Evolutionary conservation across 2,797 vertebrate species (phyloP).

Genomic region (Tangara arthus): DNA sequence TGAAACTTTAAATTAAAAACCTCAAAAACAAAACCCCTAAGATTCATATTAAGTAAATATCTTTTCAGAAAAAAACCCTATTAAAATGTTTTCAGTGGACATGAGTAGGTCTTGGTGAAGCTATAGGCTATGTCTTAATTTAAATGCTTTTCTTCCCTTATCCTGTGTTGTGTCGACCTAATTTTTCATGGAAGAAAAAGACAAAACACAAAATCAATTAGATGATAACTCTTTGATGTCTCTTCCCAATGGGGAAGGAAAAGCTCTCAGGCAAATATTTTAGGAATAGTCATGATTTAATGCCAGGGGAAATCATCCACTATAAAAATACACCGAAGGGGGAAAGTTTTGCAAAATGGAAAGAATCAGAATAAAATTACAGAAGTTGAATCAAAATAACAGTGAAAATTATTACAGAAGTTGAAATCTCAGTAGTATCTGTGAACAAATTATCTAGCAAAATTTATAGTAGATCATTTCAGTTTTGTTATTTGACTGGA

Average conservation of each 20-base stretch:
- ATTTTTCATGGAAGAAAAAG: constrained; percentile 3
- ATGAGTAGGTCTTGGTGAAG: not conserved
- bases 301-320: not conserved
- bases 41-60: not conserved
- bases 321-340: not conserved
- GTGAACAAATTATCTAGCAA: not conserved
- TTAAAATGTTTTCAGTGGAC: not conserved
- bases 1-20: not conserved
- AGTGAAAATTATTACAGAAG: not conserved
- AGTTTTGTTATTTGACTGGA: not conserved
- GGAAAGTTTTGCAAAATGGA: not conserved
- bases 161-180: not conserved
- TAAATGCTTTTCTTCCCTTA: not conserved
- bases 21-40: not conserved
- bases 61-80: not conserved
- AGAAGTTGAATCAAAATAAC: not conserved
- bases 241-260: not conserved
- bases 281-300: not conserved
- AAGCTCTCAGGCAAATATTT: constrained; percentile 7
- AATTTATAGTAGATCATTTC: not conserved
- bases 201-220: constrained; percentile 37
- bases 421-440: not conserved
- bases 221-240: constrained; percentile 2
- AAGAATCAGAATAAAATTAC: not conserved
- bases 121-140: not conserved